phyloP scores from a whole-genome alignment of 2,113 vertebrate species.

The Daboia siamensis region DNA sequence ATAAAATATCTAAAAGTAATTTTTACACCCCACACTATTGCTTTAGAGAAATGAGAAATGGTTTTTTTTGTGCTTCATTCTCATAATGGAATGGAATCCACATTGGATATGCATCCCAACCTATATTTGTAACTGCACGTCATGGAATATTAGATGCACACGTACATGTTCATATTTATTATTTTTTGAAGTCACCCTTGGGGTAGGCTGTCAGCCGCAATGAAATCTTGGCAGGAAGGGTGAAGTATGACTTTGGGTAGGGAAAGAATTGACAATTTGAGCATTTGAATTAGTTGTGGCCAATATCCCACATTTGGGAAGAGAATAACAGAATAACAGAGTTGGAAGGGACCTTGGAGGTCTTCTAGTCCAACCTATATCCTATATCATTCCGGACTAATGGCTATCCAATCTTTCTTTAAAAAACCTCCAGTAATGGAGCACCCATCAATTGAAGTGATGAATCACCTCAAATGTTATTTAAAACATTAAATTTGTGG shows the following conservation, averaged over 20 bases:
- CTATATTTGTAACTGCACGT: not conserved
- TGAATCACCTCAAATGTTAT: not conserved
- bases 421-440: too few relatives aligned
- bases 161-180: not conserved
- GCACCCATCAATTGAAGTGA: too few relatives aligned
- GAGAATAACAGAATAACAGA: not conserved
- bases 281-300: not conserved
- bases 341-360: too few relatives aligned
- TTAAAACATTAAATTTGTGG: not conserved
- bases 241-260: too few relatives aligned
- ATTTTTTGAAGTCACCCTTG: not conserved
- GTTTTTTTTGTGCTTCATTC: conserved; percentile 28
- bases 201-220: not conserved
- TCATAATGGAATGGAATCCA: conserved; percentile 25
- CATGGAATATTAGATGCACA: not conserved
- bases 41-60: conserved; percentile 35
- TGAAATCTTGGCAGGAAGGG: not conserved
- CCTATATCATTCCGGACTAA: too few relatives aligned
- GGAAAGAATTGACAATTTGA: not conserved
- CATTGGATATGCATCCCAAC: not conserved
- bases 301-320: not conserved
- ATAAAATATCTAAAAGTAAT: not conserved
- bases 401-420: too few relatives aligned
- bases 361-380: not conserved
- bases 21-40: conserved; percentile 1